phyloP scores from a whole-genome alignment of 2,888 invertebrate genomes.

The Kryphioiulus occultus region DNA sequence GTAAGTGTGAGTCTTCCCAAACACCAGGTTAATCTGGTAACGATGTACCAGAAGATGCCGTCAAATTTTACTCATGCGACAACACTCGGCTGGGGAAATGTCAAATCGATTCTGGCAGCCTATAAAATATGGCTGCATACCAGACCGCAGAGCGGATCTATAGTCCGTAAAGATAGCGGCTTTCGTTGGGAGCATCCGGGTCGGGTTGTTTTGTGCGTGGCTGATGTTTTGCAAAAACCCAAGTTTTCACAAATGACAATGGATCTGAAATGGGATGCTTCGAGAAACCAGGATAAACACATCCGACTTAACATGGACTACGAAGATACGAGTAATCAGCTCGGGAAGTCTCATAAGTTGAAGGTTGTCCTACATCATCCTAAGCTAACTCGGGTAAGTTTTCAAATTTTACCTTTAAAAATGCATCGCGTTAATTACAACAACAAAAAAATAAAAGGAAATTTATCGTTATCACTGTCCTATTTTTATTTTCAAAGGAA shows the following conservation, averaged over 20 bases:
- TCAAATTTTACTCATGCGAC: conserved; percentile 44
- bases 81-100: conserved; percentile 7
- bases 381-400: conserved; percentile 27
- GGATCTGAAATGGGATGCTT: conserved; percentile 44
- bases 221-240: not conserved
- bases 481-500: too few relatives aligned
- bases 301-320: conserved; percentile 12
- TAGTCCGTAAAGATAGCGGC: not conserved
- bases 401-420: not conserved
- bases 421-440: not conserved
- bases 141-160: not conserved
- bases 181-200: conserved; percentile 50
- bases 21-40: conserved; percentile 20
- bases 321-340: conserved; percentile 45
- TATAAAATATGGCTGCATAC: conserved; percentile 44
- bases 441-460: not conserved
- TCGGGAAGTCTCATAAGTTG: conserved; percentile 6
- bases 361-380: conserved; percentile 37
- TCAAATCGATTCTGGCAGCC: conserved; percentile 24
- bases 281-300: conserved; percentile 15
- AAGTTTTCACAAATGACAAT: not conserved
- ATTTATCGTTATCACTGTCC: too few relatives aligned
- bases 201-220: not conserved
- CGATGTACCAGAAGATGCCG: conserved; percentile 1
- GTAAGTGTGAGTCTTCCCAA: conserved; percentile 43